A percentile compares a stretch with the other conserved stretches of the same genome.
These are phyloP conservation scores for Colletes collaris DNA, from an alignment of 2,888 invertebrate species.

Conservation along the genomic window DNA sequence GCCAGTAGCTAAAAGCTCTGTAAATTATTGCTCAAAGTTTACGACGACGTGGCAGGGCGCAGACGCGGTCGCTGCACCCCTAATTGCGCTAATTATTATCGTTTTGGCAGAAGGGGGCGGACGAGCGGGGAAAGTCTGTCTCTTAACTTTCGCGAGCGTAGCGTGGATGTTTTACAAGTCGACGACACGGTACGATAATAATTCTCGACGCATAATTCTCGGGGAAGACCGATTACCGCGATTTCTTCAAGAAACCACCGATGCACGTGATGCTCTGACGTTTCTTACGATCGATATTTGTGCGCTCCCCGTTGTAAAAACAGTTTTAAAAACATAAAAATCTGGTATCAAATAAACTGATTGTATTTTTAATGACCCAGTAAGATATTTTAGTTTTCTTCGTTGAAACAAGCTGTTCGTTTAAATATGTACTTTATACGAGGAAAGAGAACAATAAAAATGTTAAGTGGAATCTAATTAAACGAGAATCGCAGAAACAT, in stretches of 20 bases:
- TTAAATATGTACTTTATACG: too few species aligned
- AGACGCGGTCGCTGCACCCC: slow-evolving; percentile 52
- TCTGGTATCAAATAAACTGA: too few species aligned
- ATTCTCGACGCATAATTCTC: slow-evolving; percentile 33
- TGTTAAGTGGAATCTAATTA: too few species aligned
- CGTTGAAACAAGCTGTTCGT: too few species aligned
- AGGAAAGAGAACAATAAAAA: too few species aligned
- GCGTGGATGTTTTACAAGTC: slow-evolving; percentile 63
- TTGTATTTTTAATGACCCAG: too few species aligned
- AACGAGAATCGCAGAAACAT: too few species aligned
- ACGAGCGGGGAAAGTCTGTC: slow-evolving; percentile 40
- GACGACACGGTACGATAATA: slow-evolving; percentile 60
- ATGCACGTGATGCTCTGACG: not conserved
- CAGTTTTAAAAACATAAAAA: too few species aligned
- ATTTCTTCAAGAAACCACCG: slow-evolving; percentile 31
- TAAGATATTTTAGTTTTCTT: too few species aligned
- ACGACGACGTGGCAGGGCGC: slow-evolving; percentile 51
- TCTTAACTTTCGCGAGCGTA: slow-evolving; percentile 59
- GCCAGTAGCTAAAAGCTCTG: slow-evolving; percentile 63
- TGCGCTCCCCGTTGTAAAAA: too few species aligned
- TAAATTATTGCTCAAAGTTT: slow-evolving; percentile 71
- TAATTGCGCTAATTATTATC: slow-evolving; percentile 76
- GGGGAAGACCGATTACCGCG: slow-evolving; percentile 43
- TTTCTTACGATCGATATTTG: not conserved
- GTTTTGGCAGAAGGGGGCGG: slow-evolving; percentile 63